Evolutionary conservation across 1,140 invertebrate genomes (phyloP), one percentile per base, ranked within the genome.

Genomic region (Calliopsis andreniformis): DNA sequence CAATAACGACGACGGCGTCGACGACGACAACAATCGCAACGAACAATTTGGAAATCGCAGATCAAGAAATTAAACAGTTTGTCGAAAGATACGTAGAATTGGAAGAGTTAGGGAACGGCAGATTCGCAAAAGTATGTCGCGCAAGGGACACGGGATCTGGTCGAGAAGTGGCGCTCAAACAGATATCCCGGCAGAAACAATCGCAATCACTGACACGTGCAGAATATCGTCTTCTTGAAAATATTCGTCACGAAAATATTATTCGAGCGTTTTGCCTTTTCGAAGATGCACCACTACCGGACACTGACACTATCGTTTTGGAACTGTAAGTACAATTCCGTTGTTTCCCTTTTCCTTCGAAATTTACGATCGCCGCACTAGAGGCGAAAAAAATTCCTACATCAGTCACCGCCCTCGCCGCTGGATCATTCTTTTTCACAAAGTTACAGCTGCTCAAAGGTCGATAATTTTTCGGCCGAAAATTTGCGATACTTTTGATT

Each of bases 91-190:
- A 96, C 83, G 89, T 94, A 14, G 94, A 95, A 77, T 89, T 95
- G 47, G 94, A 96, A 75, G 95, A 96, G 83, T 91, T 96, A 4
- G 95, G 94, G 23, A 94, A 95, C 77, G 96, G 96, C 7, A 89
- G 96, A 77, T 95, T 94, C 55, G 94, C 94, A 0, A 83, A 94
- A 2, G 95, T 96, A 0, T 89, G 94, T 6, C 90, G 93, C 18
- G 95, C 95, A 0, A 92, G 94, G 62, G 95, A 96, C 81, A 92
- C 94, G 23, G 95, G 95, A 18, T 96, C 95, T 4, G 95, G 95
- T 5, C 94, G 95, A 68, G 94, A 96, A 82, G 94, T 97, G 3
- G 96, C 96, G 0, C 92, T 96, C 1, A 97, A 97, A 86, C 95
- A 96, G 91, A 94, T 96, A 6, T 93, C 93, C n/a, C 89, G 93